These are phyloP conservation scores for Ectemnius lituratus DNA, from an alignment of 2,888 invertebrate species.

Conservation along the genomic window DNA sequence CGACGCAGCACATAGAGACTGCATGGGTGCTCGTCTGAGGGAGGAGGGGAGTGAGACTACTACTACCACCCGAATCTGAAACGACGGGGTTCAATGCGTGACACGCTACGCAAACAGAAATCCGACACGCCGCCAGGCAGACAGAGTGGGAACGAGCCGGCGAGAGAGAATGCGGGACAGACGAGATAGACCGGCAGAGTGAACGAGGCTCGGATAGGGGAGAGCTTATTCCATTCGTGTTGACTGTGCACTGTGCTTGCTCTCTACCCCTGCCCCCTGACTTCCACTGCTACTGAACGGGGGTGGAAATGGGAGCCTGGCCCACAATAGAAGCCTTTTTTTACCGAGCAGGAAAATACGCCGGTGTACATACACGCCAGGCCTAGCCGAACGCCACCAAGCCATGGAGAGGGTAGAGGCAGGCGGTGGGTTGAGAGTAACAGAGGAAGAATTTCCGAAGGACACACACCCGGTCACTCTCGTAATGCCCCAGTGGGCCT, in stretches of 20 bases:
- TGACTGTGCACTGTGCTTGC: slow-evolving; percentile 69
- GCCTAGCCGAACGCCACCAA: too few species aligned
- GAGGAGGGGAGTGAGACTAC: slow-evolving; percentile 30
- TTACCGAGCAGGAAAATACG: slow-evolving; percentile 47
- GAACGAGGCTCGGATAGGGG: slow-evolving; percentile 78
- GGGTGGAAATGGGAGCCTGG: slow-evolving; percentile 74
- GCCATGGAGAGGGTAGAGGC: slow-evolving; percentile 12
- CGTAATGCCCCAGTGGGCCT: slow-evolving; percentile 19
- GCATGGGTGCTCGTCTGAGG: slow-evolving; percentile 12
- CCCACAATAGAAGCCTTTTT: slow-evolving; percentile 72
- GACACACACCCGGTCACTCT: slow-evolving; percentile 45
- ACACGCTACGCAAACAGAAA: slow-evolving; percentile 76
- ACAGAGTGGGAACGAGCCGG: slow-evolving; percentile 53
- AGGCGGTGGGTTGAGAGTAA: slow-evolving; percentile 10
- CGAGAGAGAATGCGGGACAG: slow-evolving; percentile 78
- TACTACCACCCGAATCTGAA: slow-evolving; percentile 65
- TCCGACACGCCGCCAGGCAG: slow-evolving; percentile 68
- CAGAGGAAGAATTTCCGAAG: slow-evolving; percentile 25
- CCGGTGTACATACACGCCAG: slow-evolving; percentile 21
- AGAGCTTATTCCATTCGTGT: slow-evolving; percentile 73
- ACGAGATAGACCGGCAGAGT: slow-evolving; percentile 79
- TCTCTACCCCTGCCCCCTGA: slow-evolving; percentile 66
- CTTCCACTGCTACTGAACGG: slow-evolving; percentile 66
- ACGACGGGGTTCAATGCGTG: slow-evolving; percentile 72
- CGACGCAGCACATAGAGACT: slow-evolving; percentile 43